phyloP scores from a whole-genome alignment of 2,888 invertebrate genomes.

The Auanema freiburgensis region DNA sequence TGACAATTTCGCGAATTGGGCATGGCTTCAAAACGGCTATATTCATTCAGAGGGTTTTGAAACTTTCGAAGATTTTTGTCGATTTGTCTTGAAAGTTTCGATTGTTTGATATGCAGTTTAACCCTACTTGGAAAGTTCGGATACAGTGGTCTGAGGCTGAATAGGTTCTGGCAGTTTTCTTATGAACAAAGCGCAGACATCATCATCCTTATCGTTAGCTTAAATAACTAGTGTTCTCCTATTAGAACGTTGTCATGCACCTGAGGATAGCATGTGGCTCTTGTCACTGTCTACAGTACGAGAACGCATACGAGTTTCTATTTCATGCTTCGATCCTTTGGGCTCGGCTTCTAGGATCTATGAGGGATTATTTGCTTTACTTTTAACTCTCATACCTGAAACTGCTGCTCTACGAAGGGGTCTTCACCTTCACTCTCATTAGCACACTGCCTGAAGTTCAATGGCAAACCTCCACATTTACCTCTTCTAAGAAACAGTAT shows the following conservation, averaged over 20 bases:
- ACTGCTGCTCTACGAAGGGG: too few relatives aligned
- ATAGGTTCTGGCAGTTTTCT: conserved; percentile 19
- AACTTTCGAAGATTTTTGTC: conserved; percentile 18
- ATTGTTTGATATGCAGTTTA: too few relatives aligned
- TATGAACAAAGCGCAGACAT: background rate
- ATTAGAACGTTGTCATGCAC: background rate
- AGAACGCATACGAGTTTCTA: conserved; percentile 17
- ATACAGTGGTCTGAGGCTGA: conserved; percentile 20
- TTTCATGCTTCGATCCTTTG: conserved; percentile 13
- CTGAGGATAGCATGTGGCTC: background rate
- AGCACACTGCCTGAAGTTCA: conserved; percentile 30
- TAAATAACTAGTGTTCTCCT: too few relatives aligned
- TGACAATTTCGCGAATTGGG: too few relatives aligned
- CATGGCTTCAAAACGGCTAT: conserved; percentile 24
- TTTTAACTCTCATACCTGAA: conserved; percentile 14
- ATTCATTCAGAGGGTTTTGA: conserved; percentile 29
- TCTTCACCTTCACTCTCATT: conserved; percentile 24
- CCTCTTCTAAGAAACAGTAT: conserved; percentile 23
- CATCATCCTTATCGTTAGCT: background rate
- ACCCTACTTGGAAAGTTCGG: conserved; percentile 10
- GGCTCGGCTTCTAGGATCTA: conserved; percentile 26
- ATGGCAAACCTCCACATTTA: conserved; percentile 42
- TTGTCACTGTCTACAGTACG: conserved; percentile 14
- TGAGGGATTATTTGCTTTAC: conserved; percentile 11
- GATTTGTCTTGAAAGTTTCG: conserved; percentile 19